Percentiles rank a stretch among this genome's conserved stretches.
Evolutionary conservation across 2,113 vertebrate genomes (phyloP).

Genomic region (Paraplagusia blochii): DNA sequence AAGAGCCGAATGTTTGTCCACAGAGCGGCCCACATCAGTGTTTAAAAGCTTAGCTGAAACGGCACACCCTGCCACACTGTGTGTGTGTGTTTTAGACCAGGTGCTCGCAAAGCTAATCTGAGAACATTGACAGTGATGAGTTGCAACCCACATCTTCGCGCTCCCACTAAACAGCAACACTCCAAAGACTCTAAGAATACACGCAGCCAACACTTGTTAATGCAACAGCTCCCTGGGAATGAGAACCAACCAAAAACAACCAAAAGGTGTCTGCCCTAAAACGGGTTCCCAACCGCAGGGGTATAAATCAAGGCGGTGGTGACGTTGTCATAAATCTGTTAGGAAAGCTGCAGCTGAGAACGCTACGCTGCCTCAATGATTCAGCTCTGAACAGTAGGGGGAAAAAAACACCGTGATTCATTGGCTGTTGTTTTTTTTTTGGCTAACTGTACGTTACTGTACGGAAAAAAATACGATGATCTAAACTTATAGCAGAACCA

Average conservation of each 20-base stretch:
- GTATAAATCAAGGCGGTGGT: slow-evolving; percentile 19
- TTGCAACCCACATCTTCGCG: neutral
- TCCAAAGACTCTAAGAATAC: neutral
- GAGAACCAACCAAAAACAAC: slow-evolving; percentile 1
- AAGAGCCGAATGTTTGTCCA: neutral
- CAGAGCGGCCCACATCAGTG: slow-evolving; percentile 11
- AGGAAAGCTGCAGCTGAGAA: slow-evolving; percentile 33
- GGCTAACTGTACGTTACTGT: slow-evolving; percentile 15
- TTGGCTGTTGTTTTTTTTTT: slow-evolving; percentile 22
- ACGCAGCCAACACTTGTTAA: neutral
- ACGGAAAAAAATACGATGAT: neutral
- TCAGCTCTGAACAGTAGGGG: slow-evolving; percentile 17
- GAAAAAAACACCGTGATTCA: slow-evolving; percentile 38
- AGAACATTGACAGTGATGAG: neutral
- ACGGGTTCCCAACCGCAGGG: slow-evolving; percentile 17
- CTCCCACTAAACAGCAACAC: neutral
- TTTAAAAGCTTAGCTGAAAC: slow-evolving; percentile 40
- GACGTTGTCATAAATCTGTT: slow-evolving; percentile 30
- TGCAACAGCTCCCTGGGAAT: neutral
- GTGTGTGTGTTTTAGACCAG: neutral
- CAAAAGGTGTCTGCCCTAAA: slow-evolving; percentile 9
- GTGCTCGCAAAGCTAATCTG: slow-evolving; percentile 3
- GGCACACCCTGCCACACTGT: slow-evolving; percentile 13
- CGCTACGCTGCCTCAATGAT: slow-evolving; percentile 34
- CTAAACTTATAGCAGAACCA: too few species aligned